Evolutionary conservation across 2,797 vertebrate genomes (phyloP), one percentile per base, ranked within the genome.

Genomic region (Sebastes hubbsi): DNA sequence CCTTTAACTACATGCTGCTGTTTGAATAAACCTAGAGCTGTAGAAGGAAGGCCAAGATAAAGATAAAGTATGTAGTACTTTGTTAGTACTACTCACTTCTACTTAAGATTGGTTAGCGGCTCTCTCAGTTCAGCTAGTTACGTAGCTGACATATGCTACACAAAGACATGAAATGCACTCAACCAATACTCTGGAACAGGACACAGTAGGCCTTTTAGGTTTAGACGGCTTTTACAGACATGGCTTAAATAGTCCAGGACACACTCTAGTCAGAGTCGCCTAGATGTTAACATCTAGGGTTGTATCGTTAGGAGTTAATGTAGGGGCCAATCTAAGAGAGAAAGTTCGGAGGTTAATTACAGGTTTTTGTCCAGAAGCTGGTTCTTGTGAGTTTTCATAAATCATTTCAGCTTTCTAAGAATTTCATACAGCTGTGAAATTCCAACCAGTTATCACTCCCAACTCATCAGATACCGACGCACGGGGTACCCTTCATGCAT

Each of bases 161-260:
- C 25, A 66, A 25, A 52, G 29, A 34, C 13, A 32, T 13, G 10
- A 38, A 73, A 42, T 56, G 32, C 12, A 4, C 24, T 52, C 2
- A 52, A 25, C 42, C 42, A 18, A 46, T 46, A 46, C 42, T 46
- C 30, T 61, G 32, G 36, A 16, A 52, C 32, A 25, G 22, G 60
- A 66, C 22, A 46, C 13, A 22, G 30, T 55, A 22, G 32, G 16
- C 16, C 32, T 66, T 72, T 36, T 20, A 34, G 18, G 25, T 58
- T 36, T 13, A 59, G 12, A 36, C 18, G 67, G 49, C 66, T 80
- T 77, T 73, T 69, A 68, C 10, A 69, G 65, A 82, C 74, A 71
- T 72, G 79, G 79, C 72, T 78, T 74, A 18, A 55, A 36, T 29
- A 76, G 29, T 74, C n/a, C 22, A 79, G 68, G 38, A 20, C 34